phyloP scores from a whole-genome alignment of 2,113 vertebrate genomes.

The Nerophis ophidion region DNA sequence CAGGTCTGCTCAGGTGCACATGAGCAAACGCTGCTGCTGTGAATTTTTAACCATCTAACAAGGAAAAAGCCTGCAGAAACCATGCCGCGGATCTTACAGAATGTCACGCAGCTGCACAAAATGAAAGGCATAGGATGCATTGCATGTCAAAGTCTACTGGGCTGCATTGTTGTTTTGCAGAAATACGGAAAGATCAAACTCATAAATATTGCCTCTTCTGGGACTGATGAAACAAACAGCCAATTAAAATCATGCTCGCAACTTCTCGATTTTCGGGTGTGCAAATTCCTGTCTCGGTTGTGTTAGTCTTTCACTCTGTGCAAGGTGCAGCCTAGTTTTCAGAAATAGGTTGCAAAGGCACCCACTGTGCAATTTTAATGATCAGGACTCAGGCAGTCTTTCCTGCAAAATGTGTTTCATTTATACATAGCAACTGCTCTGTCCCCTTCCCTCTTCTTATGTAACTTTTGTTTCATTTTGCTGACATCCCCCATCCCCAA shows the following conservation, averaged over 20 bases:
- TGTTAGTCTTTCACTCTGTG: slow-evolving; percentile 33
- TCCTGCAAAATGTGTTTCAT: slow-evolving; percentile 27
- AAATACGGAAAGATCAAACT: slow-evolving; percentile 67
- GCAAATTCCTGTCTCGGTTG: slow-evolving; percentile 22
- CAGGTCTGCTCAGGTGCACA: not conserved
- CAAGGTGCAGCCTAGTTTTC: slow-evolving; percentile 40
- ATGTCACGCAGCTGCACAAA: slow-evolving; percentile 10
- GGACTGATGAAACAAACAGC: slow-evolving; percentile 72
- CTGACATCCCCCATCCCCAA: not conserved
- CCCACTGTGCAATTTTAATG: slow-evolving; percentile 57
- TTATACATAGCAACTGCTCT: slow-evolving; percentile 20
- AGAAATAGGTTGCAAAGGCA: slow-evolving; percentile 49
- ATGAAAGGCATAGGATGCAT: slow-evolving; percentile 31
- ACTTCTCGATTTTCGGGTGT: slow-evolving; percentile 3
- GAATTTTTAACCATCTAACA: not conserved
- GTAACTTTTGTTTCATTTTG: slow-evolving; percentile 13
- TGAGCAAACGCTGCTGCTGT: not conserved
- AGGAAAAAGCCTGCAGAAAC: not conserved
- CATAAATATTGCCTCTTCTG: slow-evolving; percentile 71
- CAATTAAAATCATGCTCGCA: slow-evolving; percentile 66
- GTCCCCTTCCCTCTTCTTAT: slow-evolving; percentile 2
- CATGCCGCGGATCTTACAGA: slow-evolving; percentile 7
- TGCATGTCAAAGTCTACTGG: slow-evolving; percentile 23
- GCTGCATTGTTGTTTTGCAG: slow-evolving; percentile 45
- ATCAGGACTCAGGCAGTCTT: slow-evolving; percentile 24